Base-by-base conservation (phyloP, 2,888 invertebrate genomes). In the Trilocha varians region DNA sequence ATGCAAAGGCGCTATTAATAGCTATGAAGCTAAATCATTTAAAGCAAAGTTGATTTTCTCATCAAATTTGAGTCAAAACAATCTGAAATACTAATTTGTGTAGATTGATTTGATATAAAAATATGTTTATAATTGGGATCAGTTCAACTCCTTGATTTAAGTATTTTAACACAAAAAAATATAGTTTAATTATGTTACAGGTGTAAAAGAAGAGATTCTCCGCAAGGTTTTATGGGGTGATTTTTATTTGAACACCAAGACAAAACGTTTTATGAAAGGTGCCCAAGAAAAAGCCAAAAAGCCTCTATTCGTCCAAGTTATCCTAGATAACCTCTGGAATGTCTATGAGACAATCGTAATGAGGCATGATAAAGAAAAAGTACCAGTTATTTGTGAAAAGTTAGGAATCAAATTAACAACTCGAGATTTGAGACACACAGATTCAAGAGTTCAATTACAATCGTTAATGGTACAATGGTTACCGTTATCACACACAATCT, bases 231-330 rank as follows among this genome's bases (percentile, higher is more conserved):
- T 99, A 1, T 99, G 98, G 98, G 97, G 98, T 39, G 97, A 99
- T 78, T 97, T 89, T 76, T 99, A 93, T 69, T 87, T 96, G 36
- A 94, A 96, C 65, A 70, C 89, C 2, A 97, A 97, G 78, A 90
- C 91, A 3, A 97, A 96, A 77, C 87, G 91, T 42, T 92, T 96
- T 38, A 87, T 92, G 86, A 89, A 91, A 66, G 97, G 98, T 2
- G 98, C 98, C 4, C 93, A 95, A 73, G 94, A 93, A 52, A 96
- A 95, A 69, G 95, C 94, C 0, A 97, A 97, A 67, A 95, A 94
- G 59, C 96, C 97, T 0, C 79, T 99, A 51, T 99, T 98, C 78
- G 95, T 96, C 1, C 95, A 96, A 70, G 88, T 98, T 37, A 91
- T 97, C 41, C 80, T 99, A 46, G 97, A 97, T 59, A 97, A 96